Evolutionary conservation across 2,888 invertebrate genomes (phyloP).

Genomic region (Pherbina coryleti): DNA sequence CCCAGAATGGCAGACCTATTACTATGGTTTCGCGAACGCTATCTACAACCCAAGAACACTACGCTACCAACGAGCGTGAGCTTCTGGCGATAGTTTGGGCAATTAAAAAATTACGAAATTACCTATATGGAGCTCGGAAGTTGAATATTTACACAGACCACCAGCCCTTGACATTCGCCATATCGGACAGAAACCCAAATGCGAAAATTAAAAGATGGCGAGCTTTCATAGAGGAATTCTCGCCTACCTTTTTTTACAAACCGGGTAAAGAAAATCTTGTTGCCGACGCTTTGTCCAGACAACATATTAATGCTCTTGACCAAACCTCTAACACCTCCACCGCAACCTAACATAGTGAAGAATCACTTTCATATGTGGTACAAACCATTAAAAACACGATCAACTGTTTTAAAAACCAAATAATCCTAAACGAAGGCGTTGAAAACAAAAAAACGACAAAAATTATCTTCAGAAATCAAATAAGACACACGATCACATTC

Average conservation of each 20-base stretch:
- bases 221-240: slow-evolving; percentile 20
- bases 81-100: slow-evolving; percentile 7
- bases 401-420: slow-evolving; percentile 50
- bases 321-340: neutral
- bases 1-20: slow-evolving; percentile 8
- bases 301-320: slow-evolving; percentile 4
- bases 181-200: slow-evolving; percentile 21
- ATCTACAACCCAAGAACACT: slow-evolving; percentile 6
- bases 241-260: slow-evolving; percentile 31
- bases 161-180: slow-evolving; percentile 26
- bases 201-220: slow-evolving; percentile 20
- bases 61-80: neutral
- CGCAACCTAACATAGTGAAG: neutral
- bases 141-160: slow-evolving; percentile 18
- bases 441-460: slow-evolving; percentile 37
- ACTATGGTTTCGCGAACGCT: slow-evolving; percentile 31
- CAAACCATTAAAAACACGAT: slow-evolving; percentile 46
- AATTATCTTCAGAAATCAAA: neutral
- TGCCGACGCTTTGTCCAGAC: slow-evolving; percentile 30
- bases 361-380: neutral
- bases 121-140: slow-evolving; percentile 11
- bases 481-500: neutral
- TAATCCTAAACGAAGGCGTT: slow-evolving; percentile 44
- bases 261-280: slow-evolving; percentile 27
- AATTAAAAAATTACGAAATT: slow-evolving; percentile 14